These are phyloP conservation scores for Pemphredon lugubris DNA, from an alignment of 2,888 invertebrate species.

Conservation along the genomic window DNA sequence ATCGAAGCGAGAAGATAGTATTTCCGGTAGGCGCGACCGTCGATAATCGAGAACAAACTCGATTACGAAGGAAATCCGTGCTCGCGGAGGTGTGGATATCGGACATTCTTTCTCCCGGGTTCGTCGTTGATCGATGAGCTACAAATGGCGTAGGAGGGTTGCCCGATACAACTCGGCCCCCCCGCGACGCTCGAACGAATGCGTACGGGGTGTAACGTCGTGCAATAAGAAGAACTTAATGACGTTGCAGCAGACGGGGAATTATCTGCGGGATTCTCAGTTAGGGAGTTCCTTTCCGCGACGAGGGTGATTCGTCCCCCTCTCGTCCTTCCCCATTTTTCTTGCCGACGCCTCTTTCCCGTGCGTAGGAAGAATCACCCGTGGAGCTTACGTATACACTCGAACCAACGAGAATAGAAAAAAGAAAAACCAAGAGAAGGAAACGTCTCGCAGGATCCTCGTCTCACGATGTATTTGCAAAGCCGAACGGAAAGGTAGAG, in stretches of 20 bases:
- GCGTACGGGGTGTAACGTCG: conserved; percentile 59
- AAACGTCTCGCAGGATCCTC: not conserved
- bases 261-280: conserved; percentile 67
- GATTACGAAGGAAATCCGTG: conserved; percentile 68
- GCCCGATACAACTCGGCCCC: conserved; percentile 44
- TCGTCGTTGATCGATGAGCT: conserved; percentile 71
- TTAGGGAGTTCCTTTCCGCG: conserved; percentile 36
- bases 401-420: not conserved
- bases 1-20: conserved; percentile 38
- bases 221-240: conserved; percentile 76
- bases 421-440: not conserved
- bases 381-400: not conserved
- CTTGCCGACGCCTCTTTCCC: conserved; percentile 14
- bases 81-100: conserved; percentile 56
- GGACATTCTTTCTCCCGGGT: conserved; percentile 52
- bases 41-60: conserved; percentile 68
- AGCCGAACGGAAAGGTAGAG: not conserved
- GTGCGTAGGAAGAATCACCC: conserved; percentile 18
- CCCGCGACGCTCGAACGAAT: conserved; percentile 41
- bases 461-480: not conserved
- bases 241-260: conserved; percentile 75
- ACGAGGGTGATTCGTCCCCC: conserved; percentile 38
- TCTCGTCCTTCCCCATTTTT: conserved; percentile 29
- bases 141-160: conserved; percentile 63
- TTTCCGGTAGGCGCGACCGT: conserved; percentile 53